Conservation (phyloP, 1,140 invertebrate genomes). For the Sycophaga agraensis region DNA sequence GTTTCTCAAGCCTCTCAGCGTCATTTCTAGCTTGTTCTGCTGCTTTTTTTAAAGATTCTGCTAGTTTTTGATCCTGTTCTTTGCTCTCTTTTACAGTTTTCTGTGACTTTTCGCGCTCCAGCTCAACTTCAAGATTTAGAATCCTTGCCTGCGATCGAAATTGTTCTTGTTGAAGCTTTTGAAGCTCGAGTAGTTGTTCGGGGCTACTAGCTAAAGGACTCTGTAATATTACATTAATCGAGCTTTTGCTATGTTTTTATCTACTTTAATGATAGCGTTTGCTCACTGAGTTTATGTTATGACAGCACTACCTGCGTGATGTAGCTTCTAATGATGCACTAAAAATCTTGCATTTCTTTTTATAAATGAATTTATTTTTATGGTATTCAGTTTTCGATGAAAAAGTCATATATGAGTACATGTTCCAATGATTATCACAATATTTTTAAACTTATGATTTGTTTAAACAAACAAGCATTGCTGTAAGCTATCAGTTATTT, state of each 20-base stretch:
- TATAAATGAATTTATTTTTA: no score
- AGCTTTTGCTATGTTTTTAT: background rate
- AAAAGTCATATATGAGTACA: no score
- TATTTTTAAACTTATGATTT: no score
- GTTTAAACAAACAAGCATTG: no score
- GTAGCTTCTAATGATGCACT: no score
- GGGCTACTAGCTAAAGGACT: conserved; percentile 7
- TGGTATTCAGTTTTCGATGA: no score
- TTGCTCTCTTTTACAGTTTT: conserved; percentile 56
- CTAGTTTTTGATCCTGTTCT: conserved; percentile 61
- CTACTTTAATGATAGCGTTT: background rate
- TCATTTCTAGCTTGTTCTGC: conserved; percentile 73
- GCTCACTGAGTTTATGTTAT: no score
- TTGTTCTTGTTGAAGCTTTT: conserved; percentile 18
- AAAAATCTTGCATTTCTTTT: no score
- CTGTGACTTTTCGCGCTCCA: conserved; percentile 66
- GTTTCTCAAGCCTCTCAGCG: conserved; percentile 77
- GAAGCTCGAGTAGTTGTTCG: conserved; percentile 3
- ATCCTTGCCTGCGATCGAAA: conserved; percentile 64
- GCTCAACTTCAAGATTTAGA: conserved; percentile 74
- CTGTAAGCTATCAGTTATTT: no score
- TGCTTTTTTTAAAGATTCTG: conserved; percentile 70
- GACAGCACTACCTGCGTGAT: no score
- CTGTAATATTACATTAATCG: conserved; percentile 13
- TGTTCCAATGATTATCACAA: no score